Evolutionary conservation across 2,113 vertebrate genomes (phyloP).

Genomic region (Emydocephalus ijimae): DNA sequence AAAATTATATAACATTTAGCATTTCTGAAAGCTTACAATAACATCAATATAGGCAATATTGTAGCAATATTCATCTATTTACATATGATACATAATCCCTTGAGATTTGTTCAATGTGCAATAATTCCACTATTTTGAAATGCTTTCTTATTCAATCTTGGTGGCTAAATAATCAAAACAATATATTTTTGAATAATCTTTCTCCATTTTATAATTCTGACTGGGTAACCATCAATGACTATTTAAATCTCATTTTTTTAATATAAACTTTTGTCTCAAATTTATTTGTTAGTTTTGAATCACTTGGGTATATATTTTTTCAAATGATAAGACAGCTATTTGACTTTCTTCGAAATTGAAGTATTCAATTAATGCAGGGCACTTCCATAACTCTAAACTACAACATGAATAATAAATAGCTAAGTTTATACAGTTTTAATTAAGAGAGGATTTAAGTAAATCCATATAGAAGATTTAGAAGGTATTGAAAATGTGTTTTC

Average conservation of each 20-base stretch:
- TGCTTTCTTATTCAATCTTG: slow-evolving; percentile 58
- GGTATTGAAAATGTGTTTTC: background rate
- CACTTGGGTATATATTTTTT: slow-evolving; percentile 56
- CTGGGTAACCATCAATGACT: slow-evolving; percentile 57
- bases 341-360: slow-evolving; percentile 40
- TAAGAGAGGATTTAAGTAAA: slow-evolving; percentile 38
- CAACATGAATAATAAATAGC: slow-evolving; percentile 38
- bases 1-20: slow-evolving; percentile 13
- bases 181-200: slow-evolving; percentile 51
- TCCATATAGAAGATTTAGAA: slow-evolving; percentile 12
- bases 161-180: slow-evolving; percentile 57
- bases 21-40: background rate
- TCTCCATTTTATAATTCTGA: slow-evolving; percentile 57
- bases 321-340: slow-evolving; percentile 31
- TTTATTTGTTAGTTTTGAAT: slow-evolving; percentile 41
- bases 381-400: slow-evolving; percentile 48
- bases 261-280: slow-evolving; percentile 60
- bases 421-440: slow-evolving; percentile 40
- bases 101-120: background rate
- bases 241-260: slow-evolving; percentile 63
- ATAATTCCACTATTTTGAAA: slow-evolving; percentile 45
- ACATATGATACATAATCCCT: slow-evolving; percentile 30
- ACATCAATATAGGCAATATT: slow-evolving; percentile 4
- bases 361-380: slow-evolving; percentile 35
- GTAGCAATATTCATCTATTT: slow-evolving; percentile 27